Base-by-base conservation (phyloP, 2,797 vertebrate genomes). In the Buceros bicornis region DNA sequence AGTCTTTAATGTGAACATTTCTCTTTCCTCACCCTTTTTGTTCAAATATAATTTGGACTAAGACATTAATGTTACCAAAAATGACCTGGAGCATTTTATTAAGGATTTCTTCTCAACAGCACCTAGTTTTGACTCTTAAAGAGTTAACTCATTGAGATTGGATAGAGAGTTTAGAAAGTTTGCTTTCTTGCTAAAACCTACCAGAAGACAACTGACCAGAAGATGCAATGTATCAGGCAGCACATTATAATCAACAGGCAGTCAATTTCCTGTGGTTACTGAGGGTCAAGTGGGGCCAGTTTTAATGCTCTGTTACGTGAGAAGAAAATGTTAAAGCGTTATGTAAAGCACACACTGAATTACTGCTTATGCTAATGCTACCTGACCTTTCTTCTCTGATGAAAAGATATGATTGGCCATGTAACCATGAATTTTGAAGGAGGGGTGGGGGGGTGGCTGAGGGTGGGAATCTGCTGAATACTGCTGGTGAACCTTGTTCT, bases 241-340 rank as follows among this genome's bases (percentile, higher is more conserved):
- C 94, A 90, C 72, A 89, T 97, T 97, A 98, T 98, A 98, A 98
- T 98, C 98, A 98, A 97, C 97, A 97, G 96, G 94, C 94, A 97
- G 96, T 96, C 96, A 96, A 97, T 97, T 98, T 95, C 78, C 93
- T 90, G 6, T 67, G 72, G 82, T 67, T 80, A 93, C 26, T 66
- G 91, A 93, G 94, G 97, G 98, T 98, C 97, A 97, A 98, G 97
- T 98, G 95, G 96, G 91, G 97, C 95, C 95, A 97, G 87, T 97
- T 98, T 98, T 97, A 96, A 97, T 92, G 89, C 74, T 97, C 97
- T 89, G 92, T 89, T 97, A 97, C 84, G 96, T 22, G 82, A 91
- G 92, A 77, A 94, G 85, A 66, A 95, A 96, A 74, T 77, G 95
- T 95, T 97, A 95, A 97, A 97, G 93, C 94, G 96, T 96, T 98